Conservation (phyloP, 2,888 invertebrate genomes). For the Mycalesis mineus region DNA sequence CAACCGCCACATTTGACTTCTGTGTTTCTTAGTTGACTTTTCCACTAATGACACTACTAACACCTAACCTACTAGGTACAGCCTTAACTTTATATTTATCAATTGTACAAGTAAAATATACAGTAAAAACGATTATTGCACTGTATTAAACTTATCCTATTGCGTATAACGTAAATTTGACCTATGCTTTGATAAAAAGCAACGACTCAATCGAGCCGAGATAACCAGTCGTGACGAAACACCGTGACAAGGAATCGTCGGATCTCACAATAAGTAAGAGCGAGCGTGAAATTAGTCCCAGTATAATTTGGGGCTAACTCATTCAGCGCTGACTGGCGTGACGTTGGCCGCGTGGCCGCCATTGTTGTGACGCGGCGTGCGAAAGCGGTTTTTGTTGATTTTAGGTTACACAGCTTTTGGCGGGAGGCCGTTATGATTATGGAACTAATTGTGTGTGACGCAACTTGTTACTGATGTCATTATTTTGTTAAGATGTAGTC, state of each 20-base stretch:
- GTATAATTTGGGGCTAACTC: constrained; percentile 66
- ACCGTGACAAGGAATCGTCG: constrained; percentile 65
- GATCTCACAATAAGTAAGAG: constrained; percentile 69
- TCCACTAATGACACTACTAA: no score
- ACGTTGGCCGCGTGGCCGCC: constrained; percentile 63
- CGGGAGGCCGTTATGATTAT: constrained; percentile 42
- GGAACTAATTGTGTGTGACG: constrained; percentile 55
- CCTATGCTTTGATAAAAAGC: constrained; percentile 38
- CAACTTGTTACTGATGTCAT: constrained; percentile 15
- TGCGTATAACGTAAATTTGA: constrained; percentile 16
- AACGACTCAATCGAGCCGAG: constrained; percentile 57
- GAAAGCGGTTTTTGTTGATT: constrained; percentile 68
- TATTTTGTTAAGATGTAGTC: constrained; percentile 4
- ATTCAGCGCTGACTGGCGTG: constrained; percentile 55
- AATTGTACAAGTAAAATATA: no score
- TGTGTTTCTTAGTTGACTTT: no score
- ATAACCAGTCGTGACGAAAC: constrained; percentile 64
- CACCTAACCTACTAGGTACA: no score
- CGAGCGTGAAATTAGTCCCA: constrained; percentile 69
- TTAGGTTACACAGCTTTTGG: constrained; percentile 47
- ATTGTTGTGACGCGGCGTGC: constrained; percentile 57
- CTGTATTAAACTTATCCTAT: no score
- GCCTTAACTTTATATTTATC: no score
- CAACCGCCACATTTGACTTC: no score
- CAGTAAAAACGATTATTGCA: no score